Evolutionary conservation across 2,113 vertebrate species (phyloP), one percentile per base, ranked within the genome.

Genomic region (Oxygymnocypris stewartii): DNA sequence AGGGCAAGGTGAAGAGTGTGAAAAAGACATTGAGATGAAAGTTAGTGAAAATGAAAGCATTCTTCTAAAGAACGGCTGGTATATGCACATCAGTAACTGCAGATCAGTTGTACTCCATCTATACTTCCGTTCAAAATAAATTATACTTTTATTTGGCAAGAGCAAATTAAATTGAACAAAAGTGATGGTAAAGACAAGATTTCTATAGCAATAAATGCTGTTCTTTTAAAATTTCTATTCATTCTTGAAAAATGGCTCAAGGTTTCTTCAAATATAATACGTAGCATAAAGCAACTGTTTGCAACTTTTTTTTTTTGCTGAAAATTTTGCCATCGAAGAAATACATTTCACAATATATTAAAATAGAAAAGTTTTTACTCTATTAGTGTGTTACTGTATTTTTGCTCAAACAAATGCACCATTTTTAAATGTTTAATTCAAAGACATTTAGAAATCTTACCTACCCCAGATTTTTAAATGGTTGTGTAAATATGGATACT

Each of bases 1-100:
- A 25, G 83, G 59, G 20, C 78, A 18, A 82, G 87, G 87, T 88
- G 84, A 71, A 42, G 79, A 81, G 12, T 65, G 25, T 47, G 13
- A 80, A 40, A 57, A 40, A 42, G 9, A 4, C 18, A 37, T 65
- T 7, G 49, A 2, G 49, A 57, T n/a, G n/a, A n/a, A n/a, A n/a
- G n/a, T n/a, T n/a, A n/a, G n/a, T n/a, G n/a, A n/a, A n/a, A n/a
- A n/a, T n/a, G n/a, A n/a, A 28, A 54, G 2, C 18, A 18, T 18
- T 59, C 7, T 23, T 59, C 20, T 59, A 23, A 23, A n/a, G 57
- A 23, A 59, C 0, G 18, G 6, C 54, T 2, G 8, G n/a, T 54
- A 5, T 73, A 40, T 40, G 35, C 7, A 69, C 18, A 69, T 35
- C 13, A 18, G 65, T 67, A 28, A 69, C 28, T 2, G 1, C 14